Percentiles rank a stretch among this genome's conserved stretches.
These are phyloP conservation scores for Misgurnus mizolepis DNA, from an alignment of 2,113 vertebrate species.

Conservation along the genomic window DNA sequence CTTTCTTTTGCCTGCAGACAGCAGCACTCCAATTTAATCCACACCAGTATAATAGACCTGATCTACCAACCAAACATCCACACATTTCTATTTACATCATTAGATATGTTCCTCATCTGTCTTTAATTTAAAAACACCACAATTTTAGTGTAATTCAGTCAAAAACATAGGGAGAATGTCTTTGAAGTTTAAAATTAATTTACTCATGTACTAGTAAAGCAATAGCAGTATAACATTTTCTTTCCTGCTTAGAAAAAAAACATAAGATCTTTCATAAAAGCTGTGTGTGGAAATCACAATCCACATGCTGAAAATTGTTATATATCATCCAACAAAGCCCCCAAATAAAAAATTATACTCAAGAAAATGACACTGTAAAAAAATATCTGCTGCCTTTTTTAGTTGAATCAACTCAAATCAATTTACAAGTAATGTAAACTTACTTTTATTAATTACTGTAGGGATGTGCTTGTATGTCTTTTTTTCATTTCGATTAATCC, in stretches of 20 bases:
- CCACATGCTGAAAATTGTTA: background rate
- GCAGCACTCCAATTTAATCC: slow-evolving; percentile 39
- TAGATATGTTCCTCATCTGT: slow-evolving; percentile 5
- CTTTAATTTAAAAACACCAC: background rate
- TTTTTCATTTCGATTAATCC: too few species aligned
- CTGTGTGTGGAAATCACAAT: background rate
- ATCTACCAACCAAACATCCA: slow-evolving; percentile 29
- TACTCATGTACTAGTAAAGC: background rate
- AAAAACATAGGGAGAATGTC: background rate
- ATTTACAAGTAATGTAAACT: too few species aligned
- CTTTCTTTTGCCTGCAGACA: slow-evolving; percentile 46
- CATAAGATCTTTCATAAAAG: background rate
- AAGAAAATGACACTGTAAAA: too few species aligned
- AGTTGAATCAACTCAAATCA: too few species aligned
- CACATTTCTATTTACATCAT: slow-evolving; percentile 6
- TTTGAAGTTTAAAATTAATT: background rate
- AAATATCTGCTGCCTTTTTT: too few species aligned
- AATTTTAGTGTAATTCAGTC: background rate
- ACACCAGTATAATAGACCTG: slow-evolving; percentile 6
- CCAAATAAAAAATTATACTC: too few species aligned
- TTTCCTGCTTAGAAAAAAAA: too few species aligned
- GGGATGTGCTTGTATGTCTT: too few species aligned
- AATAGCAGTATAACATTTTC: background rate
- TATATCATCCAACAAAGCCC: too few species aligned
- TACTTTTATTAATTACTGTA: too few species aligned